These are phyloP conservation scores for Empidonax traillii DNA, from an alignment of 2,113 vertebrate genomes.

Conservation along the genomic window DNA sequence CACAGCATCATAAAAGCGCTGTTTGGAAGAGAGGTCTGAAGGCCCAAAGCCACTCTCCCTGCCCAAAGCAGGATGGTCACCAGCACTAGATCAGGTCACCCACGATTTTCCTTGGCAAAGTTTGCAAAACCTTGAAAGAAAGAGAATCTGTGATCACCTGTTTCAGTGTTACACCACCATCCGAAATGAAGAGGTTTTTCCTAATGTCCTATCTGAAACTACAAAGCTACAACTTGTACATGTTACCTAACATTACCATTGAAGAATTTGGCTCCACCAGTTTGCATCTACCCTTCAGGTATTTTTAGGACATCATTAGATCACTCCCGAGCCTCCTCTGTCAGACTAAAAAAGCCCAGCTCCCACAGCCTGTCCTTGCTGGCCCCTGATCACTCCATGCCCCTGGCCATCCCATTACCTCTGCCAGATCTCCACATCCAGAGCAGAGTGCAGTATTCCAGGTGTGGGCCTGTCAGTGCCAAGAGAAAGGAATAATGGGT, in stretches of 20 bases:
- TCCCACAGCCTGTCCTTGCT: background rate
- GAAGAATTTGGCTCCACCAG: background rate
- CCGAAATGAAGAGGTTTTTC: background rate
- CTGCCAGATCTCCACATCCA: background rate
- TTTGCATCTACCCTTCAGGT: background rate
- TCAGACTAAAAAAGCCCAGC: background rate
- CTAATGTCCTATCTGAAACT: background rate
- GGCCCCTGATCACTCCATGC: background rate
- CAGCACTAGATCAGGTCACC: background rate
- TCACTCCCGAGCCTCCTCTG: background rate
- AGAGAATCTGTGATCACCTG: background rate
- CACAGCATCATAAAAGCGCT: background rate
- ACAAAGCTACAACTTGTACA: background rate
- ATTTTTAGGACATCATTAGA: background rate
- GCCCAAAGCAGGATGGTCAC: background rate
- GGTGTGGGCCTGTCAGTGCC: background rate
- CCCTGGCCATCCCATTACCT: background rate
- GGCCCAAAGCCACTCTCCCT: background rate
- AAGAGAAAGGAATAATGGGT: background rate
- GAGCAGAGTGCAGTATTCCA: background rate
- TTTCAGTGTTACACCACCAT: background rate
- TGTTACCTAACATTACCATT: background rate
- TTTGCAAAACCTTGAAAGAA: background rate
- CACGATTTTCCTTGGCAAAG: background rate
- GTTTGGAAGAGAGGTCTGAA: background rate